Evolutionary conservation across 2,888 invertebrate species (phyloP).

Genomic region (Drosophila nigricruria): DNA sequence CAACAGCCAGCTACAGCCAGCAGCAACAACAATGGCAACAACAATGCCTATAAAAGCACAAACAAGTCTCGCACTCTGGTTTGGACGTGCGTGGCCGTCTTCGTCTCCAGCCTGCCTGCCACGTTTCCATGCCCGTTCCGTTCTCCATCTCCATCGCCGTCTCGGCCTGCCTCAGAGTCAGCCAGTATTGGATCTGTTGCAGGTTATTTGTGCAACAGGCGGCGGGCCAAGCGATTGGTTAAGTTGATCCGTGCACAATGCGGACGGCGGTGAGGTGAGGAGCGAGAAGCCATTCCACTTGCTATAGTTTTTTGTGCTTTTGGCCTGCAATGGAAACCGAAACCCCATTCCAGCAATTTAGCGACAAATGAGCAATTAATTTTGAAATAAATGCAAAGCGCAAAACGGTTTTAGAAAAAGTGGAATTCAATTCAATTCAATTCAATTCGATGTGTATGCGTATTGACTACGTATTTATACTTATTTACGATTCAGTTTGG

Average conservation of each 20-base stretch:
- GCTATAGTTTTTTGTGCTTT: slow-evolving; percentile 48
- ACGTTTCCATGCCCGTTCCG: neutral
- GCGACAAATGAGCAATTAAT: slow-evolving; percentile 84
- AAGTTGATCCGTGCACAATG: slow-evolving; percentile 26
- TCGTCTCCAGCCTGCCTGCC: slow-evolving; percentile 20
- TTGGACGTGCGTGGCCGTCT: slow-evolving; percentile 66
- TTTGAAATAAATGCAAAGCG: slow-evolving; percentile 82
- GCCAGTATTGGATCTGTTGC: slow-evolving; percentile 57
- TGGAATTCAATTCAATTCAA: slow-evolving; percentile 13
- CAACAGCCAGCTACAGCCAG: slow-evolving; percentile 54
- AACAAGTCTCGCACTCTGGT: slow-evolving; percentile 78
- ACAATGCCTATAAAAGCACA: slow-evolving; percentile 76
- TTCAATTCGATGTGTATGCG: neutral
- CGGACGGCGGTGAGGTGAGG: slow-evolving; percentile 4
- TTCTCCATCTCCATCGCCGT: neutral
- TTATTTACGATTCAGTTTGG: slow-evolving; percentile 10
- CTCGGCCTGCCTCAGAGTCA: no score
- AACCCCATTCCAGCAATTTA: slow-evolving; percentile 83
- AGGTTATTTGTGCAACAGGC: slow-evolving; percentile 71
- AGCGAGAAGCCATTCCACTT: slow-evolving; percentile 60
- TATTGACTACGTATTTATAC: neutral
- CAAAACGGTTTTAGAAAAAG: slow-evolving; percentile 24
- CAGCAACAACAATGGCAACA: slow-evolving; percentile 56
- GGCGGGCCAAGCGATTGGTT: slow-evolving; percentile 47
- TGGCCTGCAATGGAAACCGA: slow-evolving; percentile 72